Base-by-base conservation (phyloP, 1,140 invertebrate species). In the Limonius californicus region DNA sequence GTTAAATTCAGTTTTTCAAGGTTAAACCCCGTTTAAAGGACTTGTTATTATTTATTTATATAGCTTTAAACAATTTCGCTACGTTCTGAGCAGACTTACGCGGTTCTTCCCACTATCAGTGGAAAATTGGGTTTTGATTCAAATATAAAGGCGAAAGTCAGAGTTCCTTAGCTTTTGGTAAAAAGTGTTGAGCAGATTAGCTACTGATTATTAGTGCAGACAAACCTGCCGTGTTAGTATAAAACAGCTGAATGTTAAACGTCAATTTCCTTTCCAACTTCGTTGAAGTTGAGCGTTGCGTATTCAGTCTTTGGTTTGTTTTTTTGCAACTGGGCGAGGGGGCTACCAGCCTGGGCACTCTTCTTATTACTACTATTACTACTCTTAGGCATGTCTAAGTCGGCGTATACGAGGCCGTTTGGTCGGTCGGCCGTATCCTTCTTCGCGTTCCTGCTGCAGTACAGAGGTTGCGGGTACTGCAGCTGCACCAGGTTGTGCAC, bases 281-380 rank as follows among this genome's bases (percentile, higher is more conserved):
- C 89, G 73, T 89, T 87, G 77, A 90, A 91, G 77, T 88, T 88
- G 63, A 90, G 82, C 68, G 88, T 87, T 43, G 87, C 84, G 72
- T 90, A 89, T 74, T 90, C 87, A 71, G 85, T 87, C 75, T 79
- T 79, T 61, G 67, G 63, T 70, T 76, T 74, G 20, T 66, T 60
- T 60, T 74, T 75, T 64, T 68, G 70, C 2, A 45, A 14, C 35
- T 61, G 54, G 11, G 32, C 8, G 1, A 56, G 54, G 27, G 59
- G 32, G n/a, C 32, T 55, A 18, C 11, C 12, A 21, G 11, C 2
- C 21, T n/a, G 7, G 4, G 42, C 27, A 35, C 43, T 57, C 30
- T 30, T 55, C 7, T 11, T 57, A 39, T 14, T 32, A 23, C 9
- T 14, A 50, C 54, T 50, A 14, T 14, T 53, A 20, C 15, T 57